These are phyloP conservation scores for Orbicella faveolata DNA, from an alignment of 64 coral and sea anemone species.

Conservation along the genomic window DNA sequence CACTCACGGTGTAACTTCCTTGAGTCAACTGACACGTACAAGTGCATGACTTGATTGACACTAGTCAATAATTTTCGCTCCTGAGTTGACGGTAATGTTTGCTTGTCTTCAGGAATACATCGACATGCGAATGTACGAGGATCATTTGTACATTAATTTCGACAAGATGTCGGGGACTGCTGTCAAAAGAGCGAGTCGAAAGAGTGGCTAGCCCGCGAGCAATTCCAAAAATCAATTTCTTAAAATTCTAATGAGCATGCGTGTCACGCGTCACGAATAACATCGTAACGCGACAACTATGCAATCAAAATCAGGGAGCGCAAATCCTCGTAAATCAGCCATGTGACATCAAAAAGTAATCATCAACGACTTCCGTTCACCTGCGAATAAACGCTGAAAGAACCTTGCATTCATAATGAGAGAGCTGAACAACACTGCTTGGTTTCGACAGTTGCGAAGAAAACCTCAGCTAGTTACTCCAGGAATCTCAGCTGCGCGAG, in stretches of 20 bases:
- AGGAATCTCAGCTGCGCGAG: no score
- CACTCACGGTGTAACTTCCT: slow-evolving; percentile 26
- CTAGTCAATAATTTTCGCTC: slow-evolving; percentile 5
- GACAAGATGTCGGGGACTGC: slow-evolving; percentile 48
- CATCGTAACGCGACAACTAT: background rate
- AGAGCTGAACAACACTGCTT: background rate
- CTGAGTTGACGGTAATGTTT: slow-evolving; percentile 2
- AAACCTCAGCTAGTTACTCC: no score
- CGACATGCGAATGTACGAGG: slow-evolving; percentile 84
- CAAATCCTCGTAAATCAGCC: background rate
- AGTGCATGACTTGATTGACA: slow-evolving; percentile 23
- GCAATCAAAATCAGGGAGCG: slow-evolving; percentile 20
- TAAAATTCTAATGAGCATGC: no score
- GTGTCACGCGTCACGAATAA: no score
- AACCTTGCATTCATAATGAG: background rate
- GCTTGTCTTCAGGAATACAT: slow-evolving; percentile 83
- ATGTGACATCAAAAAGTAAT: background rate
- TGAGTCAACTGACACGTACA: background rate
- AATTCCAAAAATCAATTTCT: no score
- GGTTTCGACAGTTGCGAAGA: background rate
- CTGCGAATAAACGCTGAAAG: background rate
- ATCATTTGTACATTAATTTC: slow-evolving; percentile 95
- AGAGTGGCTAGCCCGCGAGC: no score
- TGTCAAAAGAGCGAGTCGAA: no score
- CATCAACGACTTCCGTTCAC: background rate